These are phyloP conservation scores for Drosophila helvetica DNA, from an alignment of 2,888 invertebrate species.

Conservation along the genomic window DNA sequence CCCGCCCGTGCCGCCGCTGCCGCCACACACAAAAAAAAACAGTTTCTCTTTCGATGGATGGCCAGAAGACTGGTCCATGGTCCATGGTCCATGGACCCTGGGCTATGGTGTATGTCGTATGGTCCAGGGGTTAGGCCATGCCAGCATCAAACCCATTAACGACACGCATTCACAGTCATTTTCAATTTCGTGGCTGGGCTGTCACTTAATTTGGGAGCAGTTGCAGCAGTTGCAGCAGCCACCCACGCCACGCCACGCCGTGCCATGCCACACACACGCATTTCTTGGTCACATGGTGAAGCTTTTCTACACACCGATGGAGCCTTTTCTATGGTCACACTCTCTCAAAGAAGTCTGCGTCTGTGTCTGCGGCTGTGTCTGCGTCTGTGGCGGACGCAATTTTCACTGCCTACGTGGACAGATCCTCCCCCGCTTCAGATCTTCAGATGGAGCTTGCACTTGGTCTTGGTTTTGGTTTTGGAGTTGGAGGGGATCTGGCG, in stretches of 20 bases:
- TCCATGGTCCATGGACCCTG: conserved; percentile 45
- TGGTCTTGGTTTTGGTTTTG: background rate
- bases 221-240: conserved; percentile 62
- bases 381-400: conserved; percentile 63
- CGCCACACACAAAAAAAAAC: background rate
- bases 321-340: conserved; percentile 21
- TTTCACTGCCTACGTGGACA: conserved; percentile 62
- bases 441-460: background rate
- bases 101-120: background rate
- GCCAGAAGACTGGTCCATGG: conserved; percentile 1
- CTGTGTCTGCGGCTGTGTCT: background rate
- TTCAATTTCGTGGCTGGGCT: conserved; percentile 65
- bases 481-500: conserved; percentile 19
- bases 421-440: background rate
- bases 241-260: background rate
- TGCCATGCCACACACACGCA: conserved; percentile 45
- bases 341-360: conserved; percentile 24
- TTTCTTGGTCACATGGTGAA: too few relatives aligned
- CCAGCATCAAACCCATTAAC: conserved; percentile 56
- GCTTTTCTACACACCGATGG: conserved; percentile 16
- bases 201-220: conserved; percentile 76
- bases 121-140: conserved; percentile 53
- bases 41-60: conserved; percentile 36
- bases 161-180: conserved; percentile 63
- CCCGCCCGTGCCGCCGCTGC: conserved; percentile 3